Evolutionary conservation across 2,888 invertebrate species (phyloP), one percentile per base, ranked within the genome.

Genomic region (Aleiodes alternator): DNA sequence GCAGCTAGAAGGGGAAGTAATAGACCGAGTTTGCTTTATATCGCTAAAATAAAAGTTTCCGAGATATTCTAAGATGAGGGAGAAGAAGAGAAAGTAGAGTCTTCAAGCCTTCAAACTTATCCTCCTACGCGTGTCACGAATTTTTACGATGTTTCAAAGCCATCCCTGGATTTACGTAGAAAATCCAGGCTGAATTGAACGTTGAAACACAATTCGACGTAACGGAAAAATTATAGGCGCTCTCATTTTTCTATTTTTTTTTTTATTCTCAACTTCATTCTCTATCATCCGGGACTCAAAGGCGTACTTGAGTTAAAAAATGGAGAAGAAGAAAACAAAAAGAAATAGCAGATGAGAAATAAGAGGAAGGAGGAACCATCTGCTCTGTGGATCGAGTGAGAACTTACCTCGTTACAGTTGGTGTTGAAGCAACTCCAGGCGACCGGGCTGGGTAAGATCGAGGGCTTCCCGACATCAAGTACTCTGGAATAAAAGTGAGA

Each of bases 381-480:
- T 64, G 64, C 16, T 43, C 14, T 64, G 43, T 23, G 16, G 23
- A 64, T 64, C 64, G 64, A 14, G 57, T 57, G 50, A 23, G 70
- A 77, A 81, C 85, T 86, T 78, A 87, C 86, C 86, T 86, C 78
- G 86, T 87, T 76, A 87, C 83, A 57, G 85, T 87, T 76, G 86
- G 87, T 77, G 86, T 87, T 75, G 86, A 84, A 59, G 85, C 86
- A 50, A 87, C 85, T 78, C 86, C 87, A 12, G 87, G 87, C 77
- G 87, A 87, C 53, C 87, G 82, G 50, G 87, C 85, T 16, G 89
- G 88, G 82, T 88, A 89, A 76, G 83, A 88, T 76, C 89, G 84
- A 71, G 89, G 89, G 83, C 88, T 89, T 78, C 89, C 89, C 59
- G 88, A 87, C 89, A 89, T 89, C 83, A 89, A 84, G 84, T 89